Conservation (phyloP, 53 echinoderm and acorn worm genomes). For the Paelopatides confundens region DNA sequence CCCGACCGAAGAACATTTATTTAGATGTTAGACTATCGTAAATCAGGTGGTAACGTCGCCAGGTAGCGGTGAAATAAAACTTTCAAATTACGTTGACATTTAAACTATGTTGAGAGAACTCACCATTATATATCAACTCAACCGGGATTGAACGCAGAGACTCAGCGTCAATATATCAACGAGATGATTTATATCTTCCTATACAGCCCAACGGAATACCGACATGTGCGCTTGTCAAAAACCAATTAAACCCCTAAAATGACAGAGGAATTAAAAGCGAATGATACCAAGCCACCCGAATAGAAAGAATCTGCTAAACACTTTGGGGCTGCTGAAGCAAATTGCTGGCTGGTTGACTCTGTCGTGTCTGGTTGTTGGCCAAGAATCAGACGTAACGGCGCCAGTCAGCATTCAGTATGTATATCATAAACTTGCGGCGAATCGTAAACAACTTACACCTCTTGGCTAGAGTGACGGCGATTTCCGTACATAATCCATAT, state of each 20-base stretch:
- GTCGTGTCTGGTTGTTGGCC: constrained; percentile 6
- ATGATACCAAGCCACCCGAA: constrained; percentile 9
- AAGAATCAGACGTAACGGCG: constrained; percentile 34
- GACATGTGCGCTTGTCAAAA: constrained; percentile 38
- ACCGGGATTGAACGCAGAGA: background rate
- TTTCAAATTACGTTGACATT: background rate
- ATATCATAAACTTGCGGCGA: constrained; percentile 21
- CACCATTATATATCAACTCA: background rate
- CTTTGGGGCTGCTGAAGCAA: constrained; percentile 37
- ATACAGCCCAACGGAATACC: constrained; percentile 4
- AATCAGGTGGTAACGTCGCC: background rate
- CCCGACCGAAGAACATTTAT: background rate
- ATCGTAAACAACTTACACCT: constrained; percentile 44
- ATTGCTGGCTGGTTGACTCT: constrained; percentile 21
- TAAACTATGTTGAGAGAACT: background rate
- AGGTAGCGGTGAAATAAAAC: background rate
- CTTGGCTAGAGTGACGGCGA: background rate
- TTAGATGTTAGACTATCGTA: background rate
- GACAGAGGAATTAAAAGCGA: background rate
- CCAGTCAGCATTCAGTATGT: constrained; percentile 24
- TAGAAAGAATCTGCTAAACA: constrained; percentile 18
- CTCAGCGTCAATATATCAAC: background rate
- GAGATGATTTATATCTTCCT: background rate
- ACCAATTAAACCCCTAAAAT: constrained; percentile 35
- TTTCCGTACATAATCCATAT: too few species aligned